Base-by-base conservation (phyloP, 35 echinoderm and acorn worm species). In the Ophioderma brevispina region DNA sequence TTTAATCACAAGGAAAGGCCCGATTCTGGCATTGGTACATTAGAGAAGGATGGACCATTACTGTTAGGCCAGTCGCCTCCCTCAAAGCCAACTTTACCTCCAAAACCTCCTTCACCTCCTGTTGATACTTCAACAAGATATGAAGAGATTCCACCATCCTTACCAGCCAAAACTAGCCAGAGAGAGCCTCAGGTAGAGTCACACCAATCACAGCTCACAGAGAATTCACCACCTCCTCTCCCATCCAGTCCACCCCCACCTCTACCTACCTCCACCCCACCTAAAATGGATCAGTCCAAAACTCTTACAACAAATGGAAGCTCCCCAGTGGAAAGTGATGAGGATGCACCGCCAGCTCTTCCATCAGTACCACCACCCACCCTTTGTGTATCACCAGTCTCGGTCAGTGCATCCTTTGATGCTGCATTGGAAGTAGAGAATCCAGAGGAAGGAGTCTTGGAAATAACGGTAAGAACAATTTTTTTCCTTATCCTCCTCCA, bases 361-460 rank as follows among this genome's bases (percentile, higher is more conserved):
- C 85, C 88, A 37, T 76, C 84, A 76, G 52, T 92, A 55, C 80
- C 97, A 83, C 90, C 97, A 36, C 95, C 59, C 95, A 85, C 86
- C 91, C 46, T 85, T 25, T 13, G 36, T 64, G 33, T 52, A 55
- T 33, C 84, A 76, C 23, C 80, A 41, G 10, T 33, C 52, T 0
- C 32, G 23, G 59, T 15, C 10, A 46, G 5, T 46, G 41, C 41
- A 8, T 6, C 59, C 28, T 6, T 86, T 84, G 90, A 92, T 81
- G 84, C 35, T 30, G 76, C 30, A 32, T 17, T 55, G 15, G 42
- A 88, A 13, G 80, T 81, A 35, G 89, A 91, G 17, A 83, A 94
- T 42, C 87, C 70, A 39, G 85, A 98, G 17, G 96, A 98, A 86
- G 96, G 96, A 34, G 92, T 98, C 42, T 84, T 98, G 31, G 92